Conservation (phyloP, 2,113 vertebrate genomes). For the Entosphenus tridentatus region DNA sequence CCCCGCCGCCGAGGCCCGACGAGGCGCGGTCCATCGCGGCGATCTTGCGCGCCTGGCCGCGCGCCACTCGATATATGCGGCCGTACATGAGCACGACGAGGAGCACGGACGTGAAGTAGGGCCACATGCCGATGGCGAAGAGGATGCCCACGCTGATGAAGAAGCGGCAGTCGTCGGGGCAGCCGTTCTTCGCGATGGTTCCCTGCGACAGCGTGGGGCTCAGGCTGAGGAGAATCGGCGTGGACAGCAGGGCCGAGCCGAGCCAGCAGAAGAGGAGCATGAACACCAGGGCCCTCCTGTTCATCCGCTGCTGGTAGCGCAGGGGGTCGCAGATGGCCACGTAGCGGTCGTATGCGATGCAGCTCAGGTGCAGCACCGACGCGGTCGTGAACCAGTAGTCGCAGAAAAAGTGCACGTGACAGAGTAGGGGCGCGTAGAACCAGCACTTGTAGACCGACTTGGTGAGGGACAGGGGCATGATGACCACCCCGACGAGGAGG, state of each 20-base stretch:
- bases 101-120: conserved; percentile 57
- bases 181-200: too few species aligned
- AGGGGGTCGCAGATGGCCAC: conserved; percentile 85
- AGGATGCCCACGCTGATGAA: conserved; percentile 28
- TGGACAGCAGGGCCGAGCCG: conserved; percentile 55
- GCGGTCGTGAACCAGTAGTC: conserved; percentile 34
- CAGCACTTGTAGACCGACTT: too few species aligned
- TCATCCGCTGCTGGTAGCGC: conserved; percentile 73
- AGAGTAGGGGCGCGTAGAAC: too few species aligned
- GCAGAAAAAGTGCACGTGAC: too few species aligned
- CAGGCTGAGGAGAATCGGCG: conserved; percentile 20
- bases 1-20: conserved; percentile 18
- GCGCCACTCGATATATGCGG: conserved; percentile 74
- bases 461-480: too few species aligned
- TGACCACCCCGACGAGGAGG: too few species aligned
- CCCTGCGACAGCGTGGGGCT: too few species aligned
- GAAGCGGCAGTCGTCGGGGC: conserved; percentile 37
- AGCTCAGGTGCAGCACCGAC: conserved; percentile 83
- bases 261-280: conserved; percentile 69
- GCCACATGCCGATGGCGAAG: conserved; percentile 1
- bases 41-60: conserved; percentile 65
- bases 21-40: conserved; percentile 20
- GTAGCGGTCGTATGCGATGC: conserved; percentile 82
- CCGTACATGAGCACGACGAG: conserved; percentile 92
- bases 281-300: conserved; percentile 58